Conservation (phyloP, 2,113 vertebrate species). For the Centropus bengalensis region DNA sequence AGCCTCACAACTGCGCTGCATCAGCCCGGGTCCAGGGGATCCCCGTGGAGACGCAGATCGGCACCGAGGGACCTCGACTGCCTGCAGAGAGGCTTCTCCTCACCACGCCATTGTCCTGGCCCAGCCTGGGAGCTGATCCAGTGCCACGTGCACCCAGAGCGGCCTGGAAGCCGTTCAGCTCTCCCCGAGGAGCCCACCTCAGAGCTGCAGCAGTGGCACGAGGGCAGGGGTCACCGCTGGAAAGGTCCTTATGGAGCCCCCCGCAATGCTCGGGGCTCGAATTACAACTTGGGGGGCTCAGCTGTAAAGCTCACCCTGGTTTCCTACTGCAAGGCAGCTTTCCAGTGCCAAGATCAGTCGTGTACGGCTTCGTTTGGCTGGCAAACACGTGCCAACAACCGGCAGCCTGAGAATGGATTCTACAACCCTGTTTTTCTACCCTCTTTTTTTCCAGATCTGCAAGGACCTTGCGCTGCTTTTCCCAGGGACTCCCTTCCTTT, state of each 20-base stretch:
- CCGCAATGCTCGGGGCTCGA: background rate
- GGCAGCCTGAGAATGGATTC: background rate
- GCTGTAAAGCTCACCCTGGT: background rate
- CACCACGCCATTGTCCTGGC: rapidly evolving
- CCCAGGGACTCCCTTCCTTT: background rate
- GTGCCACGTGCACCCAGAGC: background rate
- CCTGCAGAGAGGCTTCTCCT: background rate
- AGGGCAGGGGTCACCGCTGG: background rate
- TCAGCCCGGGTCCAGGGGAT: background rate
- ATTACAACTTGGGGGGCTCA: background rate
- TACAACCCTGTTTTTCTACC: background rate
- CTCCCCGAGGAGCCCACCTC: background rate
- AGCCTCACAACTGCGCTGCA: background rate
- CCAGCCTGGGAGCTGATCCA: rapidly evolving
- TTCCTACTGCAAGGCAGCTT: background rate
- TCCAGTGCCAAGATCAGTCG: background rate
- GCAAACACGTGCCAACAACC: background rate
- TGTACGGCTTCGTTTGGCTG: background rate
- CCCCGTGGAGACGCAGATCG: background rate
- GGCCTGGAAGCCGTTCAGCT: background rate
- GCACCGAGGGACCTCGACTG: background rate
- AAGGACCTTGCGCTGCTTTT: background rate
- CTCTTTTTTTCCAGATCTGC: background rate
- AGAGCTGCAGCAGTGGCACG: background rate
- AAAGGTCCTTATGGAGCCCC: background rate